Percentiles rank a stretch among this genome's conserved stretches.
Evolutionary conservation across 35 echinoderm and acorn worm species (phyloP).

Genomic region (Hemicentrotus pulcherrimus): DNA sequence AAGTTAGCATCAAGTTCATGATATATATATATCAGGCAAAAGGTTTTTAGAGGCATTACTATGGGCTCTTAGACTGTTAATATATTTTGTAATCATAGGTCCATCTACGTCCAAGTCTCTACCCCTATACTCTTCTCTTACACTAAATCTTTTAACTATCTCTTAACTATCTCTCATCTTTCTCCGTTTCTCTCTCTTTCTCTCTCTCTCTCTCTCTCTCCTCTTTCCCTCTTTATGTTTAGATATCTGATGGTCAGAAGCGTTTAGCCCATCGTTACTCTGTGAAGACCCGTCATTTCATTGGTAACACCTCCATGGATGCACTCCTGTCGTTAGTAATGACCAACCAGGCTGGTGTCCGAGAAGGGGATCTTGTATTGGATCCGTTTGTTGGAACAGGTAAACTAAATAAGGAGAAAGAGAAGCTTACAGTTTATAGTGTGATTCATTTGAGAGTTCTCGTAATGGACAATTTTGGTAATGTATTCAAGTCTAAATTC

Average conservation of each 20-base stretch:
- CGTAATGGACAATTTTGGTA: no score
- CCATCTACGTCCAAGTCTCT: neutral
- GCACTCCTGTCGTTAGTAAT: conserved; percentile 85
- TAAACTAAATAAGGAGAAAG: conserved; percentile 13
- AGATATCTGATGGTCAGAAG: conserved; percentile 83
- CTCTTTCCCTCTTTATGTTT: neutral
- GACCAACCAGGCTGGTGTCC: conserved; percentile 78
- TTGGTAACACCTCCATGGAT: conserved; percentile 98
- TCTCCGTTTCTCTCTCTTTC: neutral
- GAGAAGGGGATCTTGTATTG: conserved; percentile 68
- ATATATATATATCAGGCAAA: no score
- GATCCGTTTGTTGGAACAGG: conserved; percentile 98
- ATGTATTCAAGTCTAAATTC: no score
- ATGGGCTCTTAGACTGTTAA: no score
- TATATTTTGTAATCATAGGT: no score
- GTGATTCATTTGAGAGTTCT: no score
- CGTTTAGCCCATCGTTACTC: conserved; percentile 84
- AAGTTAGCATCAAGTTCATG: no score
- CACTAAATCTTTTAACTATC: no score
- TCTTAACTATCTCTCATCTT: no score
- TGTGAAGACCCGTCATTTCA: conserved; percentile 94
- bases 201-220: neutral
- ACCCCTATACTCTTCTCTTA: no score
- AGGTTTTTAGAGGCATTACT: no score
- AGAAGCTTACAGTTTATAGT: neutral